phyloP scores from a whole-genome alignment of 2,888 invertebrate species.

The Acanthacorydalis orientalis region DNA sequence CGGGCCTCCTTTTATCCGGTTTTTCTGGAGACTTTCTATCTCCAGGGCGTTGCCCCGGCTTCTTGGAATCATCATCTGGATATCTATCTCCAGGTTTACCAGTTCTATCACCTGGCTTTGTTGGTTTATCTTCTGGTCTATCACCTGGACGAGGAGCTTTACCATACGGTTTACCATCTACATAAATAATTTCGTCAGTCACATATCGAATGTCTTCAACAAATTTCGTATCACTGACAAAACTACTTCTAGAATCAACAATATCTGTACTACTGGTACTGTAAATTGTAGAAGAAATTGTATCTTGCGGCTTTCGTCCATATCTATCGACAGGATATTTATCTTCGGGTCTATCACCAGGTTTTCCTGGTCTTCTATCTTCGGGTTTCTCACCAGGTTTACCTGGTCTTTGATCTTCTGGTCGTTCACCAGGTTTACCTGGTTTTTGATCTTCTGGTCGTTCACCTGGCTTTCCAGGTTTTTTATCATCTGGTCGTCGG shows the following conservation, averaged over 20 bases:
- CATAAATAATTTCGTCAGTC: slow-evolving; percentile 6
- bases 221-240: too few relatives aligned
- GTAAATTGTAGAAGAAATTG: too few relatives aligned
- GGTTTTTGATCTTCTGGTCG: slow-evolving; percentile 17
- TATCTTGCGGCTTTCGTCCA: slow-evolving; percentile 9
- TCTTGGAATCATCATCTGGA: slow-evolving; percentile 30
- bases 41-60: slow-evolving; percentile 28
- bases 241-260: too few relatives aligned
- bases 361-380: slow-evolving; percentile 11
- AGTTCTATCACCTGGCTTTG: slow-evolving; percentile 23
- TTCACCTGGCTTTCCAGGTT: slow-evolving; percentile 17
- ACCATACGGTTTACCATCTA: slow-evolving; percentile 12
- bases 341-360: slow-evolving; percentile 17
- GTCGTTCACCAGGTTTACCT: slow-evolving; percentile 21
- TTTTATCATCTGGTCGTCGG: slow-evolving; percentile 14
- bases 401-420: slow-evolving; percentile 21
- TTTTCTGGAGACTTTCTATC: slow-evolving; percentile 28
- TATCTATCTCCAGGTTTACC: slow-evolving; percentile 31
- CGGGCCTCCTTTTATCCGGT: slow-evolving; percentile 29
- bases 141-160: not conserved
- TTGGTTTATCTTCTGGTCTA: slow-evolving; percentile 25
- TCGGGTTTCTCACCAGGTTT: slow-evolving; percentile 20
- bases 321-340: slow-evolving; percentile 30
- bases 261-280: too few relatives aligned
- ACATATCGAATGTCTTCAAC: too few relatives aligned